Evolutionary conservation across 1,140 invertebrate species (phyloP), one percentile per base, ranked within the genome.

Genomic region (Globodera rostochiensis): DNA sequence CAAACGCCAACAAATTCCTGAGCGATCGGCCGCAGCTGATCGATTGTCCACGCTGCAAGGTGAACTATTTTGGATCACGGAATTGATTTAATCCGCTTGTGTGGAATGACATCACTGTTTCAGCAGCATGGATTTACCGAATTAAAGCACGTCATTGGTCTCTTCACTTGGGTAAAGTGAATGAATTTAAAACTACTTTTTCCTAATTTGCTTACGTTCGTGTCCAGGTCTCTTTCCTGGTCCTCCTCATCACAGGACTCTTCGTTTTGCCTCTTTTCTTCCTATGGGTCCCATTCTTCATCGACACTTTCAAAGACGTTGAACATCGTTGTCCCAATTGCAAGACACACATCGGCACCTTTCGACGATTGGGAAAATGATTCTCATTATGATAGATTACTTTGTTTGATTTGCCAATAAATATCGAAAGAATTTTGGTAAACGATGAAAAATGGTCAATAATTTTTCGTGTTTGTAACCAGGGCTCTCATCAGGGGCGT

Each of bases 271-370:
- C 87, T 47, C 80, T 87, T n/a, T 87, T 87, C 80, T 84, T 88
- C 80, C 80, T 87, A 25, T 87, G 87, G 87, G 86, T 87, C 19
- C 87, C 87, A 6, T 87, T 87, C 74, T 86, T 86, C 73, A 80
- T 87, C 21, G 86, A 85, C 11, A 86, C 86, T 19, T 87, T 87
- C 80, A 87, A 87, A 77, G 87, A 87, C 73, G 86, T 81, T 50
- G 87, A 87, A 76, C 87, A 87, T 74, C 80, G 84, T 6, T 87
- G 86, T 73, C 64, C 83, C 64, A 85, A 86, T 64, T 87, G 86
- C 74, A 88, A 83, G 71, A 80, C 83, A n/a, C 85, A 83, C 79
- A 84, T 87, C 46, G 87, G 87, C 67, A 88, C 86, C 6, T 87
- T 82, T 79, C 79, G 85, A 73, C 70, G 86, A 75, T 77, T 87